phyloP scores from a whole-genome alignment of 2,113 vertebrate species.

The Willisornis vidua region DNA sequence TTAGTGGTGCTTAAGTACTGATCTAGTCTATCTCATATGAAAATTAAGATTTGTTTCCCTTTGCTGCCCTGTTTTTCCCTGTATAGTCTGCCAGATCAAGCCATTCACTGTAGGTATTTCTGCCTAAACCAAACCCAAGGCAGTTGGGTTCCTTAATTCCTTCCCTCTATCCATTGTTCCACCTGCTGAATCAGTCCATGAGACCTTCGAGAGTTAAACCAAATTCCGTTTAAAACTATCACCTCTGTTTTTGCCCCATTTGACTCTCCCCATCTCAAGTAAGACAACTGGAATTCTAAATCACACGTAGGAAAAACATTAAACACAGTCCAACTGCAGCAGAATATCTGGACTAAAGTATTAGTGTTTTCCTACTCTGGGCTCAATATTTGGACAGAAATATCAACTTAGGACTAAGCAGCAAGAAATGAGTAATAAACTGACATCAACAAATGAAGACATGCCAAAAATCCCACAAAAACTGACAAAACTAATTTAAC shows the following conservation, averaged over 20 bases:
- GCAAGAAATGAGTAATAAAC: slow-evolving; percentile 25
- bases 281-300: background rate
- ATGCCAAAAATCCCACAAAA: background rate
- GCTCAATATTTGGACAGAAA: background rate
- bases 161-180: background rate
- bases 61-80: background rate
- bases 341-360: background rate
- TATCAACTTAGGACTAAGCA: background rate
- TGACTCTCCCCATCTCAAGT: background rate
- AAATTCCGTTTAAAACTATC: background rate
- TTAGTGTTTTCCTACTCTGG: background rate
- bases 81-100: background rate
- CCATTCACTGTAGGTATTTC: background rate
- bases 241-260: background rate
- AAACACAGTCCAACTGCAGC: background rate
- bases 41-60: background rate
- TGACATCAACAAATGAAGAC: slow-evolving; percentile 17
- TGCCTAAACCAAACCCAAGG: background rate
- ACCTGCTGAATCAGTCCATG: background rate
- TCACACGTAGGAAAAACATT: background rate
- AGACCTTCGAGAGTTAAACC: background rate
- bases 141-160: background rate
- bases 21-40: background rate
- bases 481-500: background rate
- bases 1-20: background rate